phyloP scores from a whole-genome alignment of 1,140 invertebrate species.

The Drosophila serrata region DNA sequence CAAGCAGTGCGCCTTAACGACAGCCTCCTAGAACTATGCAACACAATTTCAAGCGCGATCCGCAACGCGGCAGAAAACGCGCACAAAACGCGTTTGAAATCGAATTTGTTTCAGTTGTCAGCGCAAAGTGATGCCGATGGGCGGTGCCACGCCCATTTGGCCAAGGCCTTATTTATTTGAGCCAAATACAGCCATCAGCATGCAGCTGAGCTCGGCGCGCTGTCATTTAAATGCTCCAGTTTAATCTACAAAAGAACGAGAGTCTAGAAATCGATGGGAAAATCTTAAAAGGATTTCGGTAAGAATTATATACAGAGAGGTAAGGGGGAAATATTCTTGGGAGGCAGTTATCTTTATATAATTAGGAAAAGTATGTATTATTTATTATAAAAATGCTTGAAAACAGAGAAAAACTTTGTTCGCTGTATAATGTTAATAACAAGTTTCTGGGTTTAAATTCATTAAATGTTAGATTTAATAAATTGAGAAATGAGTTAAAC shows the following conservation, averaged over 20 bases:
- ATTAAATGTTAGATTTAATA: too few relatives aligned
- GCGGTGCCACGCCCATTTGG: slow-evolving; percentile 2
- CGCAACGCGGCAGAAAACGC: slow-evolving; percentile 34
- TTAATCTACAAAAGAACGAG: slow-evolving; percentile 2
- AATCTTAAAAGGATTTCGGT: neutral
- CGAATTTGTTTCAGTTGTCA: slow-evolving; percentile 37
- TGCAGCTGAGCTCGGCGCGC: slow-evolving; percentile 13
- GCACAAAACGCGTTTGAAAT: slow-evolving; percentile 26
- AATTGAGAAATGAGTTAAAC: too few relatives aligned
- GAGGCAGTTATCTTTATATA: neutral
- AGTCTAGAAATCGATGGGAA: slow-evolving; percentile 14
- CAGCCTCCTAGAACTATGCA: slow-evolving; percentile 32
- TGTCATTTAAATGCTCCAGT: slow-evolving; percentile 17
- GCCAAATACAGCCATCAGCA: slow-evolving; percentile 7
- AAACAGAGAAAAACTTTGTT: neutral
- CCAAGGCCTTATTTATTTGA: slow-evolving; percentile 9
- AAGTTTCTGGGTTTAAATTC: too few relatives aligned
- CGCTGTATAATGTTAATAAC: too few relatives aligned
- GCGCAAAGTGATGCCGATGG: slow-evolving; percentile 8
- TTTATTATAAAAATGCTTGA: neutral
- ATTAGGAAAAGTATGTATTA: too few relatives aligned
- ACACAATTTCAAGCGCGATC: neutral
- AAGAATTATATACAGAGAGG: neutral
- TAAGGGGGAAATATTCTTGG: neutral
- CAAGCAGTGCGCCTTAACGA: slow-evolving; percentile 2